phyloP scores from a whole-genome alignment of 2,797 vertebrate genomes.

The Petrocephalus schoutedeni region DNA sequence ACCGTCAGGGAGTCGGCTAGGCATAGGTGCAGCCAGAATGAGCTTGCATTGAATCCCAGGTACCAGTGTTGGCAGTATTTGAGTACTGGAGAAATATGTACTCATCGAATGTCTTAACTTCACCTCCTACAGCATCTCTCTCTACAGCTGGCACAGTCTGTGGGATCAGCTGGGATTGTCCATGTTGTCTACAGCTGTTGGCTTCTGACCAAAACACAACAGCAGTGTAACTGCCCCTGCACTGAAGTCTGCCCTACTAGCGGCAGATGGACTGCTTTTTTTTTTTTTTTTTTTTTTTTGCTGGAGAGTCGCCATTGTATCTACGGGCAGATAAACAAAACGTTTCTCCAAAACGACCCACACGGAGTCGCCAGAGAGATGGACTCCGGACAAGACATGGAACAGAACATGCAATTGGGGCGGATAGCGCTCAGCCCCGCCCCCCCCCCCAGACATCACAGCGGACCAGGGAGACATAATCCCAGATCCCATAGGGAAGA shows the following conservation, averaged over 20 bases:
- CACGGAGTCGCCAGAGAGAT: background rate
- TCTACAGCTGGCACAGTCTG: background rate
- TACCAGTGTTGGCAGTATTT: background rate
- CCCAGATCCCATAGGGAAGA: background rate
- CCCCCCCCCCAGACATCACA: background rate
- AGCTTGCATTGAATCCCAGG: background rate
- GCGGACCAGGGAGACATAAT: background rate
- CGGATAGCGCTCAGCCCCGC: background rate
- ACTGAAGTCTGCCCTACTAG: background rate
- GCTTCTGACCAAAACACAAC: background rate
- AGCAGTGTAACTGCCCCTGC: background rate
- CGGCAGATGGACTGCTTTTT: background rate
- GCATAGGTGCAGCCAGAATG: background rate
- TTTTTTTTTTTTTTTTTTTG: background rate
- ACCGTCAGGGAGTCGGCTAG: background rate
- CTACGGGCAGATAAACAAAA: background rate
- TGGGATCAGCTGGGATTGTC: background rate
- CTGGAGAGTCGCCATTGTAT: background rate
- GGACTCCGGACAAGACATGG: background rate
- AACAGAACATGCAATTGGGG: background rate
- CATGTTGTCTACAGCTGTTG: background rate
- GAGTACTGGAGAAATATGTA: background rate
- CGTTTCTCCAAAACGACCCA: background rate
- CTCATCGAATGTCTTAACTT: background rate
- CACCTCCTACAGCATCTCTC: background rate